Evolutionary conservation across 2,888 invertebrate genomes (phyloP), one percentile per base, ranked within the genome.

Genomic region (Ceriagrion tenellum): DNA sequence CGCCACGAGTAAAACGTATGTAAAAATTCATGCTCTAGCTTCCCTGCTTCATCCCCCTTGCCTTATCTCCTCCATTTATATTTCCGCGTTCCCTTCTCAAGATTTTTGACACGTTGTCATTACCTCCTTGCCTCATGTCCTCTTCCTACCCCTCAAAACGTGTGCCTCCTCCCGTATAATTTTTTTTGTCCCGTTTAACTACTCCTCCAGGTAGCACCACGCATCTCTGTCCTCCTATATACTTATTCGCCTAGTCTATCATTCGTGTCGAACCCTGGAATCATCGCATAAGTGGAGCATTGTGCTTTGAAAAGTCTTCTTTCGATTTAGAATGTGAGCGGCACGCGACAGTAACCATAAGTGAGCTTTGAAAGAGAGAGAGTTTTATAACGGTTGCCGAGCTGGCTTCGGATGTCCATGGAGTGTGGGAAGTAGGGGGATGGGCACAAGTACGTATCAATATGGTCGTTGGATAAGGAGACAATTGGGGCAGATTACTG

Each of bases 91-190:
- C 89, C 55, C 89, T 89, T 23, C 89, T 89, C 55, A 55, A 59
- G 89, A 81, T 81, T 81, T 69, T 93, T 93, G 93, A 93, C 93
- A 93, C 93, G 93, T 47, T 93, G 93, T 93, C 93, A 93, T 93
- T 93, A 93, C 69, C 93, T 74, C 23, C 91, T 63, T 90, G 20
- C 63, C 40, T 63, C 63, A n/a, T 55, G 10, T 18, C n/a, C 89
- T 55, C 10, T 6, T 12, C 89, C 55, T 55, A 26, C 26, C 26
- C 89, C 55, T 16, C n/a, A 55, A 56, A 56, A 90, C 16, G 55
- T 90, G 6, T n/a, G 23, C 59, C n/a, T n/a, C 59, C n/a, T n/a
- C 55, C 16, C 16, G 59, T 6, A 59, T 10, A 20, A 12, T 90
- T 13, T 56, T 26, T 12, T 30, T 55, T 3, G 4, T 13, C 35